A percentile compares a stretch with the other conserved stretches of the same genome.
These are phyloP conservation scores for Gephyroberyx darwinii DNA, from an alignment of 2,797 vertebrate genomes.

Conservation along the genomic window DNA sequence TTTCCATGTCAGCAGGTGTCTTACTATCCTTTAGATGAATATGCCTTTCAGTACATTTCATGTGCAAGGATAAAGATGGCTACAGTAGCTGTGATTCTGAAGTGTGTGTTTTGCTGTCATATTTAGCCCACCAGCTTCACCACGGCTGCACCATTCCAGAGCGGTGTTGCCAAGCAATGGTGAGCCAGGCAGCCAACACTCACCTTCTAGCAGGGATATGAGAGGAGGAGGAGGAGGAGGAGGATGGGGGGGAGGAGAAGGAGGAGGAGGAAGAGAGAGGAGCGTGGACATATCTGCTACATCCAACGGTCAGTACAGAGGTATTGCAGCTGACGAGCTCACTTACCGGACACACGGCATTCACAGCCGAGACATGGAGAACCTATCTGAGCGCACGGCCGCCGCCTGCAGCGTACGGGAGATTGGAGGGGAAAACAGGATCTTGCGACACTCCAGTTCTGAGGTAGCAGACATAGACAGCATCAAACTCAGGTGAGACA, in stretches of 20 bases:
- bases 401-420: constrained; percentile 72
- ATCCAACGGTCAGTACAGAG: constrained; percentile 46
- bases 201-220: constrained; percentile 60
- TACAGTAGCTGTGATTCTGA: not conserved
- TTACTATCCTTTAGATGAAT: too few relatives aligned
- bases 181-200: constrained; percentile 64
- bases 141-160: constrained; percentile 57
- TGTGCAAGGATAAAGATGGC: constrained; percentile 1
- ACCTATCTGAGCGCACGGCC: constrained; percentile 72
- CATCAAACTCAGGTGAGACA: constrained; percentile 73
- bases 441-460: constrained; percentile 14
- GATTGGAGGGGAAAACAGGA: constrained; percentile 43
- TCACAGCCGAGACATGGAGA: constrained; percentile 65
- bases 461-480: constrained; percentile 52
- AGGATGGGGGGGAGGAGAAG: constrained; percentile 59
- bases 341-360: constrained; percentile 61
- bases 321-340: constrained; percentile 35
- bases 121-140: constrained; percentile 55
- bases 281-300: constrained; percentile 51
- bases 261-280: constrained; percentile 62
- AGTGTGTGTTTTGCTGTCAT: constrained; percentile 38
- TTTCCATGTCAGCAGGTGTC: too few relatives aligned
- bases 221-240: constrained; percentile 55
- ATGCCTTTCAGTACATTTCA: not conserved
- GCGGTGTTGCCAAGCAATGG: constrained; percentile 81